Percentiles rank a stretch among this genome's conserved stretches.
Evolutionary conservation across 2,888 invertebrate species (phyloP).

Genomic region (Frankliniella intonsa): DNA sequence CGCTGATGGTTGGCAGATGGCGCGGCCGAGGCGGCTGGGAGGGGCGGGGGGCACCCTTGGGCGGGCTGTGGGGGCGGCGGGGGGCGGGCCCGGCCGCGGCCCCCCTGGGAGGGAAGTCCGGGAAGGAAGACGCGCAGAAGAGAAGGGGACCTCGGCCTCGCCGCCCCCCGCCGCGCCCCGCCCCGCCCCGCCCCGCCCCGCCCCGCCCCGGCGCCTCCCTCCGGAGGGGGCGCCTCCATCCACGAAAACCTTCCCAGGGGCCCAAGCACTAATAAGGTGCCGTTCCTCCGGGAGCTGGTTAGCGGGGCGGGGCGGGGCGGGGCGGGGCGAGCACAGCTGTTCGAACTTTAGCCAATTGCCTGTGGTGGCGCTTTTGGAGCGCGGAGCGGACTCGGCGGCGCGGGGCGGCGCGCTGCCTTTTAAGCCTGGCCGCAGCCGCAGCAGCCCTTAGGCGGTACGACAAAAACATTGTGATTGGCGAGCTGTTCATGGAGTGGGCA

Average conservation of each 20-base stretch:
- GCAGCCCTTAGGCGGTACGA: too few relatives aligned
- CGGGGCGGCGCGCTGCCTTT: too few relatives aligned
- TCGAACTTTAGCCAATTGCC: slow-evolving; percentile 11
- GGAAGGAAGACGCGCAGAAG: neutral
- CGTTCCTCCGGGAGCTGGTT: slow-evolving; percentile 10
- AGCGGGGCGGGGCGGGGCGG: neutral
- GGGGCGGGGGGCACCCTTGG: neutral
- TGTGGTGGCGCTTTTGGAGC: neutral
- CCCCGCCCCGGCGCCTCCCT: neutral
- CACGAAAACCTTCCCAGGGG: neutral
- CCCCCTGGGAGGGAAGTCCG: neutral
- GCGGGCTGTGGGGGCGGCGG: neutral
- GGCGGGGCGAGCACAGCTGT: neutral
- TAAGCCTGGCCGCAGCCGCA: too few relatives aligned
- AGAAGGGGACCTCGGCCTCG: too few relatives aligned
- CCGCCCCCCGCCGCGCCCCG: neutral
- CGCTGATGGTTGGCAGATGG: too few relatives aligned
- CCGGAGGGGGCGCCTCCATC: neutral
- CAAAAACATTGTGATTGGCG: too few relatives aligned
- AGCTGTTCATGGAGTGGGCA: too few relatives aligned
- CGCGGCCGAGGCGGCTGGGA: too few relatives aligned
- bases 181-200: neutral
- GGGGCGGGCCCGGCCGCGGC: neutral
- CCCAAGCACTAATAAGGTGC: slow-evolving; percentile 4
- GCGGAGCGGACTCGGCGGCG: too few relatives aligned